A percentile compares a stretch with the other conserved stretches of the same genome.
Evolutionary conservation across 2,797 vertebrate genomes (phyloP).

Genomic region (Pipistrellus kuhlii): DNA sequence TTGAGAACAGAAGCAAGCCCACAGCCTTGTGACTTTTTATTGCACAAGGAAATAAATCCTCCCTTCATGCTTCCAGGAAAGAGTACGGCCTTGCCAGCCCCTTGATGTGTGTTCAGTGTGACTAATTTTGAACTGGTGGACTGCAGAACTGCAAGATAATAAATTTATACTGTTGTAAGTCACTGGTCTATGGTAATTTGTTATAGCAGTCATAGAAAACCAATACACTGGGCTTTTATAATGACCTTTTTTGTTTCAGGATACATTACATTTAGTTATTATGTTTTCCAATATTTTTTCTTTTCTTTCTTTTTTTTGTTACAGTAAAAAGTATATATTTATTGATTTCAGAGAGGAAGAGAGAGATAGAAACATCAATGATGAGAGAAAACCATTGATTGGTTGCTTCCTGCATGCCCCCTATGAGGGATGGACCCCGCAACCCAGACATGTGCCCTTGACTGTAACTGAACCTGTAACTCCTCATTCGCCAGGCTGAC

Average conservation of each 20-base stretch:
- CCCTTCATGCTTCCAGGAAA: background rate
- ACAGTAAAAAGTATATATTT: no score
- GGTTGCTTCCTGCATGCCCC: no score
- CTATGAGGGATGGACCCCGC: no score
- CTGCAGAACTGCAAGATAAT: background rate
- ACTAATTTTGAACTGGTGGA: background rate
- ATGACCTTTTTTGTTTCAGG: background rate
- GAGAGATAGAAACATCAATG: no score
- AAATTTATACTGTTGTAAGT: background rate
- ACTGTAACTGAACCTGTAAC: no score
- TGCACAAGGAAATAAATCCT: background rate
- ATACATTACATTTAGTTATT: background rate
- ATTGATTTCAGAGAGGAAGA: no score
- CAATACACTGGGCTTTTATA: background rate
- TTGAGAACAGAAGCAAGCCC: background rate
- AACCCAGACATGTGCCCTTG: no score
- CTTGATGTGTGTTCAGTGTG: background rate
- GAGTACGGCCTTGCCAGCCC: background rate
- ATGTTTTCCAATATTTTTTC: background rate
- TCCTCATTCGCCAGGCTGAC: no score
- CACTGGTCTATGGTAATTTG: background rate
- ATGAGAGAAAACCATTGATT: no score
- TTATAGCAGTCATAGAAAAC: background rate
- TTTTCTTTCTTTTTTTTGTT: background rate
- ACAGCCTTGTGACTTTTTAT: background rate